phyloP scores from a whole-genome alignment of 2,888 invertebrate species.

The Escarpia spicata region DNA sequence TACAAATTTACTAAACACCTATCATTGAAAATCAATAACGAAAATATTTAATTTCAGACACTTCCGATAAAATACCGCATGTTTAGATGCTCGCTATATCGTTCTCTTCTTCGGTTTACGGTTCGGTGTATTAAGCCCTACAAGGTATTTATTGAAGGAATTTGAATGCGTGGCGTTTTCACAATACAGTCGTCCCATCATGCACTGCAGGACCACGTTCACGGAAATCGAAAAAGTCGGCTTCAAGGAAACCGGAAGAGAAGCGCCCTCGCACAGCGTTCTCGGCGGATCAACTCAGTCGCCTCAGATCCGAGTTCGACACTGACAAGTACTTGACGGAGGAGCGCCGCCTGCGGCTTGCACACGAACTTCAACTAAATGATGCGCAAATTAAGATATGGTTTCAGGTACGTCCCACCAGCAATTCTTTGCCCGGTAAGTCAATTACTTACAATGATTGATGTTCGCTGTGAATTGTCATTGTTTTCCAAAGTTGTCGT shows the following conservation, averaged over 20 bases:
- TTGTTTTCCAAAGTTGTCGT: too few relatives aligned
- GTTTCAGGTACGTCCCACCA: constrained; percentile 74
- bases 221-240: constrained; percentile 47
- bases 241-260: constrained; percentile 41
- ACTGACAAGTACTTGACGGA: constrained; percentile 83
- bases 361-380: constrained; percentile 75
- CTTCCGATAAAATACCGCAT: too few relatives aligned
- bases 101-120: not conserved
- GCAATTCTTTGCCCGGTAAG: not conserved
- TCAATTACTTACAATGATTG: too few relatives aligned
- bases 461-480: too few relatives aligned
- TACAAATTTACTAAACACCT: not conserved
- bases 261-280: constrained; percentile 96
- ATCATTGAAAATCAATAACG: not conserved
- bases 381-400: constrained; percentile 89
- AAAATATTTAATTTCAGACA: not conserved
- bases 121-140: not conserved
- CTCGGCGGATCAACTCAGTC: constrained; percentile 83
- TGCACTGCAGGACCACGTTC: constrained; percentile 51
- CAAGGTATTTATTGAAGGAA: not conserved
- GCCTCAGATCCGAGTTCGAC: constrained; percentile 87
- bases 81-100: too few relatives aligned
- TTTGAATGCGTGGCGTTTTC: constrained; percentile 16
- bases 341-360: constrained; percentile 86
- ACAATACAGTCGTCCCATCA: constrained; percentile 13